Base-by-base conservation (phyloP, 1,140 invertebrate genomes). In the Orussus abietinus region DNA sequence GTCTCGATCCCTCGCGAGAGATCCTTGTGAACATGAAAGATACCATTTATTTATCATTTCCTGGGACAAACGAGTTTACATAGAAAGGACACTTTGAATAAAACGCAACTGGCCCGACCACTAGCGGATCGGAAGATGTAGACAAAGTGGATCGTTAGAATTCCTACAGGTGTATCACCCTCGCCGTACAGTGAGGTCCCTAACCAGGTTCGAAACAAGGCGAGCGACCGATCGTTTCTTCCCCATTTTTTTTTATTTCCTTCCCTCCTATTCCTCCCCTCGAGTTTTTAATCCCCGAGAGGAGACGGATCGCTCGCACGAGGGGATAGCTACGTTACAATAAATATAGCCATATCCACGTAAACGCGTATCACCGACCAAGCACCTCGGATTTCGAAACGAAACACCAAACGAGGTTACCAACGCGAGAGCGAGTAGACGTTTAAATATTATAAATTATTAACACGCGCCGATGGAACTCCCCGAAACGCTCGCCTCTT, bases 81-180 rank as follows among this genome's bases (percentile, higher is more conserved):
- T 63, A 64, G 62, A 64, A 66, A 67, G 63, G 63, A 66, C 63
- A 67, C 62, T 67, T 67, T 53, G 55, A 65, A 64, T 64, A 63
- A 67, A 67, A 67, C 56, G 57, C 48, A 61, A 59, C 51, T 59
- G 53, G n/a, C n/a, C 54, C 57, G 62, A 58, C 43, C 42, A 49
- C 62, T 51, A 47, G 48, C 53, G 57, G 51, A 43, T 53, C 48
- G 30, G 40, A 63, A 62, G 51, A 52, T 57, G 52, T 57, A 57
- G 44, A 53, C 39, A 50, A 56, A 58, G 50, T 46, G 34, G 39
- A 51, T 52, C 45, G 31, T 53, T 54, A 49, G 26, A n/a, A 25
- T 25, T n/a, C n/a, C n/a, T n/a, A 25, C n/a, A 25, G 6, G n/a
- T 25, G 6, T 7, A 25, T 25, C 22, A 25, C 22, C 22, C n/a